Conservation (phyloP, 2,888 invertebrate genomes). For the Brassicogethes aeneus region DNA sequence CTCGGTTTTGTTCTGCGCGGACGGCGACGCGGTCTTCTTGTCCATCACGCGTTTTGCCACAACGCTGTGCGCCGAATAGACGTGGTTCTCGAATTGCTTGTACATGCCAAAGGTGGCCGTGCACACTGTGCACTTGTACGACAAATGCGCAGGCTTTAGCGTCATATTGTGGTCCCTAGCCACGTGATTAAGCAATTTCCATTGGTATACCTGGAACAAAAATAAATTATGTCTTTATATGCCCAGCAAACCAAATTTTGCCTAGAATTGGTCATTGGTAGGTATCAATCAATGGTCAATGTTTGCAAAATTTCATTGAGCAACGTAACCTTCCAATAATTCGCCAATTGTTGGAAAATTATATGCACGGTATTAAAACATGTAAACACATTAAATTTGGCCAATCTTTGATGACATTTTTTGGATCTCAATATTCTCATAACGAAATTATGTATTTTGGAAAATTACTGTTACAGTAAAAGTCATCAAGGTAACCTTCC, state of each 20-base stretch:
- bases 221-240: too few relatives aligned
- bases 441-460: too few relatives aligned
- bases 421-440: too few relatives aligned
- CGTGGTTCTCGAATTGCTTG: conserved; percentile 89
- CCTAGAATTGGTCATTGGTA: neutral
- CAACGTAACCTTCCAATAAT: too few relatives aligned
- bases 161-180: conserved; percentile 87
- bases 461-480: too few relatives aligned
- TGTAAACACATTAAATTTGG: too few relatives aligned
- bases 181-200: conserved; percentile 87
- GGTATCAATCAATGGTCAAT: neutral
- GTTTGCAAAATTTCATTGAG: too few relatives aligned
- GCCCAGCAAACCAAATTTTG: too few relatives aligned
- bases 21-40: conserved; percentile 46
- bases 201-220: conserved; percentile 72
- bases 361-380: too few relatives aligned
- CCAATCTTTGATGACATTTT: too few relatives aligned
- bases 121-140: conserved; percentile 92
- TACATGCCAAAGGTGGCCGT: conserved; percentile 93
- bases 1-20: conserved; percentile 40
- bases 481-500: too few relatives aligned
- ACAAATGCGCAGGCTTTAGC: conserved; percentile 84
- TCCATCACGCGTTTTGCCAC: conserved; percentile 82
- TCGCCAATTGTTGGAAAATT: too few relatives aligned
- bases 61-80: conserved; percentile 86